A percentile compares a stretch with the other conserved stretches of the same genome.
Conservation (phyloP, 2,797 vertebrate species). For the Chromis chromis region DNA sequence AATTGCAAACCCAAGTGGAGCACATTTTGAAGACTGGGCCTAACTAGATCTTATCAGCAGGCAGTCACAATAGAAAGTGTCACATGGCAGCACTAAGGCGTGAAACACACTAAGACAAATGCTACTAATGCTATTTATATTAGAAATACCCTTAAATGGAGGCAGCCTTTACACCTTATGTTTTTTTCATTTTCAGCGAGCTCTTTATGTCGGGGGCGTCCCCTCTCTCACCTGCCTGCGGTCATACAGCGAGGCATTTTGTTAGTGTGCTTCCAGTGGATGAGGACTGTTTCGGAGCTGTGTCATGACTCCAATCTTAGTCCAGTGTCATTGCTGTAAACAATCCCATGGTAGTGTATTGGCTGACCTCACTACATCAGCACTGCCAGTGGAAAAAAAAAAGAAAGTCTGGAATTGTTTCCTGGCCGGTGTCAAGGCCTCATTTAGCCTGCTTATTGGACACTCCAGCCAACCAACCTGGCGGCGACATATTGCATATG, state of each 20-base stretch:
- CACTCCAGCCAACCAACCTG: slow-evolving; percentile 60
- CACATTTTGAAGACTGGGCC: neutral
- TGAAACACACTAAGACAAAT: neutral
- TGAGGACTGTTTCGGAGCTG: slow-evolving; percentile 47
- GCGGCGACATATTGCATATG: slow-evolving; percentile 49
- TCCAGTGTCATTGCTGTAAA: slow-evolving; percentile 67
- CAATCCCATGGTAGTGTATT: slow-evolving; percentile 48
- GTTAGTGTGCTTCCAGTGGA: slow-evolving; percentile 45
- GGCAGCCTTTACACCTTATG: neutral
- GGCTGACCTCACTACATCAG: slow-evolving; percentile 67
- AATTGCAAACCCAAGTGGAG: neutral
- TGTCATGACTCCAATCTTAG: slow-evolving; percentile 69
- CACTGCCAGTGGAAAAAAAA: slow-evolving; percentile 30
- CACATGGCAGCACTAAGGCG: neutral
- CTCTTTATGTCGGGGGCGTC: neutral
- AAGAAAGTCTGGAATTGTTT: slow-evolving; percentile 70
- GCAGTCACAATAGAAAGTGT: neutral
- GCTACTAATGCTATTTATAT: neutral
- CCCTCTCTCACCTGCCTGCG: slow-evolving; percentile 10
- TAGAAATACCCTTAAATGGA: neutral
- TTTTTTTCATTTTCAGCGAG: neutral
- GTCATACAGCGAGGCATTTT: slow-evolving; percentile 44
- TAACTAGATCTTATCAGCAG: neutral
- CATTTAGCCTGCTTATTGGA: slow-evolving; percentile 71
- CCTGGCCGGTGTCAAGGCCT: slow-evolving; percentile 72